Base-by-base conservation (phyloP, 2,113 vertebrate genomes). In the Larimichthys crocea region DNA sequence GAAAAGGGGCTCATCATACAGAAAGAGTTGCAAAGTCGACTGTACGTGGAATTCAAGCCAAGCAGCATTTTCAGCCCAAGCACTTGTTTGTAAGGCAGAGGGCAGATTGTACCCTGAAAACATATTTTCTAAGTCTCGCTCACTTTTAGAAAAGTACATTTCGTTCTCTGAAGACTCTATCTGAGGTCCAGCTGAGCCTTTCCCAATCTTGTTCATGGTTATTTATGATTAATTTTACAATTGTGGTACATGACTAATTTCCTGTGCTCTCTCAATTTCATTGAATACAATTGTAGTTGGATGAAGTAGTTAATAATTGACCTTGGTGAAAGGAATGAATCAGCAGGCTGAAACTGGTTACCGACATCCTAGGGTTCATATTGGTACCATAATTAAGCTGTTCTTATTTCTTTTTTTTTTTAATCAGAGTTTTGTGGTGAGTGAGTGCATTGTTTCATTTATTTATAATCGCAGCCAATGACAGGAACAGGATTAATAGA, bases 21-120 rank as follows among this genome's bases (percentile, higher is more conserved):
- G 61, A 74, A 19, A 44, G 46, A 61, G 40, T 10, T 68, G 55
- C 60, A 80, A 49, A 46, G 68, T 60, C 7, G 5, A 40, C 22
- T 19, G 5, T 19, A 72, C 19, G 42, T 63, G 74, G 79, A 74
- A 59, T 50, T 64, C 42, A 82, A 76, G 24, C 64, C 16, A 17
- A 40, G 65, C 66, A 24, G 42, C 35, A n/a, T 63, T 63, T 70
- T 61, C 35, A 42, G 35, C 67, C 29, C 3, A 42, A 61, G 48
- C 31, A 6, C 10, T 19, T 35, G 35, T 69, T 66, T 71, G 40
- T 24, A 44, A 22, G 35, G 26, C 46, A 65, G 59, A 75, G 71
- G 48, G 72, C 82, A 76, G 57, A 59, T 10, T 73, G 20, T 7
- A 69, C 11, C 29, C 20, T 3, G n/a, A 62, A 68, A 55, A 69